phyloP scores from a whole-genome alignment of 2,113 vertebrate species.

The Lepisosteus osseus region DNA sequence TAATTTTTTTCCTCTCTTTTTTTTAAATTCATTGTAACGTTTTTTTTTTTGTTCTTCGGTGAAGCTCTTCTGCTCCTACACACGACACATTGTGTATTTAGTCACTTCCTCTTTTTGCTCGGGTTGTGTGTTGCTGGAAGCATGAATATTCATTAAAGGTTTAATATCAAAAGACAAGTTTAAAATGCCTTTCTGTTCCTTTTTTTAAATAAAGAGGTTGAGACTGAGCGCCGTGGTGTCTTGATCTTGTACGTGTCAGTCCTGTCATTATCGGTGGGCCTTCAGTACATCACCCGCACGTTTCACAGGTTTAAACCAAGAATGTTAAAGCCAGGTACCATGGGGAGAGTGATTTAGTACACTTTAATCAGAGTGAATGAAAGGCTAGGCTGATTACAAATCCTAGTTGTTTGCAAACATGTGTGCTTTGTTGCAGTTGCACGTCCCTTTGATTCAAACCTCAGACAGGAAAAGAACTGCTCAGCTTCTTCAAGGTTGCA shows the following conservation, averaged over 20 bases:
- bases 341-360: no score
- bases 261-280: no score
- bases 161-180: constrained; percentile 8
- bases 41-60: constrained; percentile 10
- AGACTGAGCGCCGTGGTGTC: background rate
- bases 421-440: no score
- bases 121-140: constrained; percentile 12
- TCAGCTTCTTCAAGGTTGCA: no score
- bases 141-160: constrained; percentile 53
- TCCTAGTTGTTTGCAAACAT: no score
- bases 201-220: constrained; percentile 21
- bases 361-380: no score
- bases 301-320: no score
- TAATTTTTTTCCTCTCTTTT: constrained; percentile 23
- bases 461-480: no score
- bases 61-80: constrained; percentile 6
- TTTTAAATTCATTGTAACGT: background rate
- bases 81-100: constrained; percentile 22
- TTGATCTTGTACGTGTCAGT: background rate
- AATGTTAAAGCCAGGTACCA: no score
- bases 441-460: no score
- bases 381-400: no score
- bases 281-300: no score
- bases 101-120: constrained; percentile 23
- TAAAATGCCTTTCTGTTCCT: constrained; percentile 5